These are phyloP conservation scores for Epinotia bilunana DNA, from an alignment of 2,888 invertebrate species.

Conservation along the genomic window DNA sequence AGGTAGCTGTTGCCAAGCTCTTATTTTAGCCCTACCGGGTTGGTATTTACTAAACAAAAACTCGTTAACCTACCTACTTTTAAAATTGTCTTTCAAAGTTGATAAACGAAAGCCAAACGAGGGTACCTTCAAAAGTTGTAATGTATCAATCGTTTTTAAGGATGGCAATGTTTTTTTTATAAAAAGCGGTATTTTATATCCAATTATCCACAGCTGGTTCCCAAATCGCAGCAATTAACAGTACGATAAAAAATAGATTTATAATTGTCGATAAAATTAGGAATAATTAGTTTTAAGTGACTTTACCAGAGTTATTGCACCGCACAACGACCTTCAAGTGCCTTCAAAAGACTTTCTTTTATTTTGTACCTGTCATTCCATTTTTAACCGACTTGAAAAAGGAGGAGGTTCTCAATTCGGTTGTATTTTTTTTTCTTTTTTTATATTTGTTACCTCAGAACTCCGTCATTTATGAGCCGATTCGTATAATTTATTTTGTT, in stretches of 20 bases:
- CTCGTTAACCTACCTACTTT: too few relatives aligned
- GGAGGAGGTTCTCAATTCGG: too few relatives aligned
- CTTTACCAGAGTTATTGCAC: background rate
- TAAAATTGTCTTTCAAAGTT: background rate
- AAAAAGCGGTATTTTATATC: background rate
- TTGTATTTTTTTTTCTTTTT: too few relatives aligned
- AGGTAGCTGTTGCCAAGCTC: too few relatives aligned
- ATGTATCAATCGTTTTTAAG: background rate
- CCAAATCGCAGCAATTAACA: slow-evolving; percentile 1
- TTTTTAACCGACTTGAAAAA: too few relatives aligned
- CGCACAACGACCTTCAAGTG: background rate
- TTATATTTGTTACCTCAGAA: too few relatives aligned
- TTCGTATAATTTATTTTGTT: too few relatives aligned
- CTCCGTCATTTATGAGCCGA: too few relatives aligned
- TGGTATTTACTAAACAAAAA: too few relatives aligned
- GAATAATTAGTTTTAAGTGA: background rate
- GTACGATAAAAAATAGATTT: background rate
- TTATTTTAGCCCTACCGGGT: too few relatives aligned
- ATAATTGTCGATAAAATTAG: background rate
- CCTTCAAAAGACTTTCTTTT: background rate
- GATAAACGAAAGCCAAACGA: background rate
- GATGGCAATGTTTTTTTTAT: background rate
- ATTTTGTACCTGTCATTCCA: too few relatives aligned
- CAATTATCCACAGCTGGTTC: background rate
- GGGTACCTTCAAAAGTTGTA: background rate